Evolutionary conservation across 2,113 vertebrate species (phyloP).

Genomic region (Ariopsis seemanni): DNA sequence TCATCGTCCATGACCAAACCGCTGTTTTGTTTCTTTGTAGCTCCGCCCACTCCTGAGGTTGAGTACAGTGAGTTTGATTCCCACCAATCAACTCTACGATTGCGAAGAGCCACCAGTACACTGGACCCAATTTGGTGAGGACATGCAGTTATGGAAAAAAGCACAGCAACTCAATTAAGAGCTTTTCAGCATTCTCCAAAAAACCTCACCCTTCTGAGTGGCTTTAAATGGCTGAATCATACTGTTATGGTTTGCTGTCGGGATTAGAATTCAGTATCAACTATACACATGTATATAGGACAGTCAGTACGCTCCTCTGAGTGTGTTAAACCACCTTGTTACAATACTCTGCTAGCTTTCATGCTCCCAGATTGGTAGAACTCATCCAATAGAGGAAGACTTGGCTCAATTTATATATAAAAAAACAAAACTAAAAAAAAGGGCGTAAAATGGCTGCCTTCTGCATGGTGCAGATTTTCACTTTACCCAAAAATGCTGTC

Average conservation of each 20-base stretch:
- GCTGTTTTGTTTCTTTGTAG: constrained; percentile 62
- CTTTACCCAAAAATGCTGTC: neutral
- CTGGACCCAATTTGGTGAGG: constrained; percentile 86
- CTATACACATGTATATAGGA: neutral
- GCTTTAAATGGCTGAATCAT: no score
- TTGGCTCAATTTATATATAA: neutral
- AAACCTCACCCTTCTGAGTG: neutral
- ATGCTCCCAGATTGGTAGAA: neutral
- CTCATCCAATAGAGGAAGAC: neutral
- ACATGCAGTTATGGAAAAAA: neutral
- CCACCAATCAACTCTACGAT: constrained; percentile 72
- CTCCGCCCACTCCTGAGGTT: constrained; percentile 76
- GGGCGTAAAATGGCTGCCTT: neutral
- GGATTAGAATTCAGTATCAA: neutral
- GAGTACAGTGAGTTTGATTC: constrained; percentile 73
- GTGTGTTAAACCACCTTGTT: neutral
- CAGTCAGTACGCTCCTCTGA: neutral
- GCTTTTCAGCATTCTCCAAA: neutral
- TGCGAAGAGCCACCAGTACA: constrained; percentile 72
- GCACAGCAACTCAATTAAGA: neutral
- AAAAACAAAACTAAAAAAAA: neutral
- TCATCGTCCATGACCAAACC: neutral
- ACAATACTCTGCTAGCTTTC: neutral
- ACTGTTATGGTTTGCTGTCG: no score
- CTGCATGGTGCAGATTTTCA: neutral